These are phyloP conservation scores for Parascotia fuliginaria DNA, from an alignment of 2,888 invertebrate genomes.

Conservation along the genomic window DNA sequence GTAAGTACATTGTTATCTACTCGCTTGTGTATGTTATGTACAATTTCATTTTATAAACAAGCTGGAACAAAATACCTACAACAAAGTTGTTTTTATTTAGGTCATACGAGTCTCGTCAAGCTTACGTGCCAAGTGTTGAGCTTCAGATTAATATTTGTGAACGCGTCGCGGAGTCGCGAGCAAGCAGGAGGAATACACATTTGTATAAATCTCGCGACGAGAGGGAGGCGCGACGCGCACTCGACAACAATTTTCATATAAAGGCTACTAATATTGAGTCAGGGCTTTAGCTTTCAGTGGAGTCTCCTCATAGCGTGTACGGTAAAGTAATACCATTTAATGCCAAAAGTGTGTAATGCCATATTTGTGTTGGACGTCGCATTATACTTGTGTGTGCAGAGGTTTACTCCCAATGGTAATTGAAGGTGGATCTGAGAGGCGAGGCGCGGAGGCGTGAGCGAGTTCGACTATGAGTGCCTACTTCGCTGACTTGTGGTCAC, in stretches of 20 bases:
- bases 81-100: slow-evolving; percentile 67
- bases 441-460: slow-evolving; percentile 37
- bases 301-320: not conserved
- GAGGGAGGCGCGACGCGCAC: slow-evolving; percentile 1
- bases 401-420: slow-evolving; percentile 38
- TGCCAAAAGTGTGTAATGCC: slow-evolving; percentile 3
- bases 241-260: not conserved
- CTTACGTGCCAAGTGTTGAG: slow-evolving; percentile 57
- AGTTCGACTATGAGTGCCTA: slow-evolving; percentile 29
- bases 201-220: slow-evolving; percentile 13
- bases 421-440: slow-evolving; percentile 32
- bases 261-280: not conserved
- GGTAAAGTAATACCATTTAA: not conserved
- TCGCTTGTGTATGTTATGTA: slow-evolving; percentile 24
- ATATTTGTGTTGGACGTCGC: slow-evolving; percentile 1
- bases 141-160: slow-evolving; percentile 69
- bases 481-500: slow-evolving; percentile 31
- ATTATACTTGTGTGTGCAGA: slow-evolving; percentile 18
- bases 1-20: slow-evolving; percentile 14
- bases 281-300: not conserved
- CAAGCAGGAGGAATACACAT: slow-evolving; percentile 33
- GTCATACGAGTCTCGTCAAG: slow-evolving; percentile 60
- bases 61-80: slow-evolving; percentile 68
- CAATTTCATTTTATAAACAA: slow-evolving; percentile 60
- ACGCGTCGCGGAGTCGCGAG: slow-evolving; percentile 31